Evolutionary conservation across 2,797 vertebrate species (phyloP).

Genomic region (Danio albolineatus): DNA sequence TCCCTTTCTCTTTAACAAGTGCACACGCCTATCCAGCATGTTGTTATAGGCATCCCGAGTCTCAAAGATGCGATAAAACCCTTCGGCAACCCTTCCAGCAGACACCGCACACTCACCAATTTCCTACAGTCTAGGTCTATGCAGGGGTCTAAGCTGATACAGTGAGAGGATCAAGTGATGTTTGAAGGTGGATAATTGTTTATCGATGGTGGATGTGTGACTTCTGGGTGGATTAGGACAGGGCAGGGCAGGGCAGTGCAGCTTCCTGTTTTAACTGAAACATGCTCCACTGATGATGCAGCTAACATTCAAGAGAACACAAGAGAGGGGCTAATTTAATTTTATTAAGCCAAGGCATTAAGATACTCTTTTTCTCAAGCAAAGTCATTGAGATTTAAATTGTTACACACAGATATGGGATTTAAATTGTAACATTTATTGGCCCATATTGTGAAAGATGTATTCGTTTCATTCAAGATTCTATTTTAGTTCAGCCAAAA

Average conservation of each 20-base stretch:
- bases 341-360: neutral
- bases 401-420: too few relatives aligned
- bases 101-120: neutral
- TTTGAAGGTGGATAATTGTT: constrained; percentile 4
- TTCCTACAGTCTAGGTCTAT: too few relatives aligned
- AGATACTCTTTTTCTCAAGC: too few relatives aligned
- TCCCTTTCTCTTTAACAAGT: constrained; percentile 32
- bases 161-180: constrained; percentile 7
- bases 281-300: constrained; percentile 18
- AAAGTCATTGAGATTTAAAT: neutral
- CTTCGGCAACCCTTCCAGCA: neutral
- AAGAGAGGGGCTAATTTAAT: neutral
- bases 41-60: constrained; percentile 8
- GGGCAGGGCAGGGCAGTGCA: neutral
- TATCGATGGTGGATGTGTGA: neutral
- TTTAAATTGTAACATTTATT: too few relatives aligned
- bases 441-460: too few relatives aligned
- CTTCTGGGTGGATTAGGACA: constrained; percentile 14
- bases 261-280: constrained; percentile 48
- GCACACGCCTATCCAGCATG: constrained; percentile 45
- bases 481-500: too few relatives aligned
- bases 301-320: constrained; percentile 14
- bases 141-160: neutral
- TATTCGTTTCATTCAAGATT: too few relatives aligned
- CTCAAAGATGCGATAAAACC: neutral